Base-by-base conservation (phyloP, 2,888 invertebrate genomes). In the Byasa hedistus region DNA sequence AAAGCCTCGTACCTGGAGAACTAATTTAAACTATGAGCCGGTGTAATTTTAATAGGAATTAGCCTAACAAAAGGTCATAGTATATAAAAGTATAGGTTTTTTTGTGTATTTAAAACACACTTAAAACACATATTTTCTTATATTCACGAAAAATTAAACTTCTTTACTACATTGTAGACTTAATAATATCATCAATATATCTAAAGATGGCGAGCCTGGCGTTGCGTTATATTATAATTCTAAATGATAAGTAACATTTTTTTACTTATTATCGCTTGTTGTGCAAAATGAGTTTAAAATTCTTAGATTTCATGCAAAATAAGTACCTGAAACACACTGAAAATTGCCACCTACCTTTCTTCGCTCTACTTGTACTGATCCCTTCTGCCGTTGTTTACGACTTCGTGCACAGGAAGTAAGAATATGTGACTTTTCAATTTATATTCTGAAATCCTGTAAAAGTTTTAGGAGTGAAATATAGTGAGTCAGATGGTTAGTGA, bases 21-120 rank as follows among this genome's bases (percentile, higher is more conserved):
- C 66, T 63, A 59, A 66, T 66, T 66, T 66, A 59, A 62, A 66
- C 62, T 66, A 62, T 59, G 32, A 58, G 36, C 54, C 54, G 7
- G 24, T 32, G 2, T 44, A 54, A 62, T 62, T 54, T 52, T 54
- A 48, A 62, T 54, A 23, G 32, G 22, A 39, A 61, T 52, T 17
- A 19, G 3, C 19, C 12, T 17, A n/a, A 2, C 44, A 19, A 44
- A 44, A 44, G 4, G 15, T 17, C 3, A 19, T 17, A 17, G 12
- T 15, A 44, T 19, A 44, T 1, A 44, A 44, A 44, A 19, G 12
- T 4, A 15, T 4, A 44, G 1, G 3, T 4, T 1, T 44, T 3
- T 4, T 44, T 44, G 12, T 19, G 17, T 4, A 15, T 1, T 44
- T 15, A 44, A 12, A 1, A 12, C 17, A 44, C 44, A 15, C 12